Evolutionary conservation across 2,888 invertebrate species (phyloP).

Genomic region (Bhutanitis thaidina): DNA sequence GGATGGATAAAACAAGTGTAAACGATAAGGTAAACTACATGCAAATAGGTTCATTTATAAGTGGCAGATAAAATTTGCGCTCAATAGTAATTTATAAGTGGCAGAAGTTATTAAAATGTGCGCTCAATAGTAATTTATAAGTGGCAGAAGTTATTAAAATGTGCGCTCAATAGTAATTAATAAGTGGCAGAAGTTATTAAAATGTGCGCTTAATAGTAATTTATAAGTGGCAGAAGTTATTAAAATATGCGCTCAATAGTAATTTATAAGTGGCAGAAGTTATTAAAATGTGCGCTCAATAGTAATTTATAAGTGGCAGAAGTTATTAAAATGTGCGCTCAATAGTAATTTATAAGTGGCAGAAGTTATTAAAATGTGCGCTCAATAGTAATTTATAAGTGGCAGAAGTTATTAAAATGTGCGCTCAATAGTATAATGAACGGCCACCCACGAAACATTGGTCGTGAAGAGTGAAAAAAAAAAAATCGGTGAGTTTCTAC

Average conservation of each 20-base stretch:
- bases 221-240: too few relatives aligned
- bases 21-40: background rate
- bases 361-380: too few relatives aligned
- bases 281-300: background rate
- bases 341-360: background rate
- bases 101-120: too few relatives aligned
- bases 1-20: background rate
- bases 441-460: too few relatives aligned
- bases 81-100: background rate
- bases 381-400: background rate
- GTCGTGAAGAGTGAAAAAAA: too few relatives aligned
- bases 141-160: too few relatives aligned
- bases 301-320: background rate
- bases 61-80: too few relatives aligned
- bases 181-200: too few relatives aligned
- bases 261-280: too few relatives aligned
- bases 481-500: too few relatives aligned
- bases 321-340: too few relatives aligned
- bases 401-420: too few relatives aligned
- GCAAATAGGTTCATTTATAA: background rate
- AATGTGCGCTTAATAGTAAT: background rate
- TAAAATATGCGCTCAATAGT: background rate
- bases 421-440: background rate
- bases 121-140: background rate
- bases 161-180: background rate